These are phyloP conservation scores for Pectinophora gossypiella DNA, from an alignment of 1,140 invertebrate species.

Conservation along the genomic window DNA sequence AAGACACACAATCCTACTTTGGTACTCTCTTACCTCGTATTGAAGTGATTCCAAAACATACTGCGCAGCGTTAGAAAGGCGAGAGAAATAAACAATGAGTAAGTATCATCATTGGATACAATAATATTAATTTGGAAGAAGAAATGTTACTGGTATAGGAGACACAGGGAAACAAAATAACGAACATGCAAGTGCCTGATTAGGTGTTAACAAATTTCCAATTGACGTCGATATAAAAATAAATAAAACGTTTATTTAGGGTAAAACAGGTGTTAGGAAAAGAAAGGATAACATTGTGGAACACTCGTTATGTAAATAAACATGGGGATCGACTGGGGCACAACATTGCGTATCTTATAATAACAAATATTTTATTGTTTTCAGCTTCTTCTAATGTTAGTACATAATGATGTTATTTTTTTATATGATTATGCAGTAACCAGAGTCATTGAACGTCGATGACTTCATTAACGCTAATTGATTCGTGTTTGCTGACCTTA, in stretches of 20 bases:
- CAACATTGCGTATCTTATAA: constrained; percentile 83
- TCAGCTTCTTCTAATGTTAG: no score
- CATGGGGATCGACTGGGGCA: constrained; percentile 80
- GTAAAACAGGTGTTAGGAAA: constrained; percentile 33
- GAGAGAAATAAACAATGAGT: constrained; percentile 69
- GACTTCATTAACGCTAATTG: no score
- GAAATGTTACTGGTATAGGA: constrained; percentile 33
- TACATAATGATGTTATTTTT: no score
- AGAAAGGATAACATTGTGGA: constrained; percentile 49
- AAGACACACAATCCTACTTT: constrained; percentile 50
- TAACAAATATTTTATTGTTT: no score
- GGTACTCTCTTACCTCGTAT: constrained; percentile 90
- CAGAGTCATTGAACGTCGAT: no score
- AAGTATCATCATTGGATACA: constrained; percentile 49
- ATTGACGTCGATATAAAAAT: constrained; percentile 13
- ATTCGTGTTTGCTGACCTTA: no score
- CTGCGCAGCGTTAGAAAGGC: constrained; percentile 83
- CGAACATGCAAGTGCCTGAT: constrained; percentile 52
- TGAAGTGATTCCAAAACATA: constrained; percentile 99
- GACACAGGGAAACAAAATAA: constrained; percentile 30
- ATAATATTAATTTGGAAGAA: constrained; percentile 50
- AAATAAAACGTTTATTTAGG: constrained; percentile 9
- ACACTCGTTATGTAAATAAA: constrained; percentile 69
- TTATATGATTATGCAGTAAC: no score
- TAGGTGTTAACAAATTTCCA: neutral